Evolutionary conservation across 2,113 vertebrate genomes (phyloP), one percentile per base, ranked within the genome.

Genomic region (Plestiodon gilberti): DNA sequence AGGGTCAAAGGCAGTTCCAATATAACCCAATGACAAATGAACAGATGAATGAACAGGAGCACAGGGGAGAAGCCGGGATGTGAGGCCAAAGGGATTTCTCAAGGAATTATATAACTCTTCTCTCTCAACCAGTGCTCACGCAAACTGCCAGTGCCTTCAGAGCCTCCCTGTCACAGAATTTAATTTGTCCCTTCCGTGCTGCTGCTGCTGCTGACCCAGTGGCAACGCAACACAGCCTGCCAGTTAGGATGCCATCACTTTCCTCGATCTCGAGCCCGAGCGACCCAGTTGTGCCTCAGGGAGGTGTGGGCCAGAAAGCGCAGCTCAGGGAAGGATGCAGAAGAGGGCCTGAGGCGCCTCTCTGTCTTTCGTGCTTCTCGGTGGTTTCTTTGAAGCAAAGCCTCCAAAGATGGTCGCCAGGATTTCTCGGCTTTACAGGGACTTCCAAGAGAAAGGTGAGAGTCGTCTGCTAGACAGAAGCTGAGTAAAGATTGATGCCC

Each of bases 21-120:
- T 90, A 84, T 90, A 84, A 91, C 91, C 87, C 83, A 89, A 90
- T 94, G 95, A 93, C 94, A 94, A 89, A 79, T 65, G 78, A 90
- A 70, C 10, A 89, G 73, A 93, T 93, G 94, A 89, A 79, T 65
- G 78, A 90, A 70, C 10, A 89, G 73, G 94, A 35, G 38, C 81
- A 71, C 1, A 1, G 13, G 22, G 77, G 83, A 93, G 87, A 82
- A 77, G 80, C 85, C 88, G 40, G 86, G 77, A 7, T 67, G 86
- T 25, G 62, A 88, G 10, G 76, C 91, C 90, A 88, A 40, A 87
- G 84, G 83, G 55, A 86, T 92, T 90, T 91, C 73, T 69, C 87
- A 70, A 88, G 89, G 81, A 92, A 88, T 79, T 86, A 85, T 87
- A 22, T 62, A 75, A 90, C 89, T 90, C 81, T 89, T 89, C 89